Conservation (phyloP, 2,888 invertebrate genomes). For the Pyrrhosoma nymphula region DNA sequence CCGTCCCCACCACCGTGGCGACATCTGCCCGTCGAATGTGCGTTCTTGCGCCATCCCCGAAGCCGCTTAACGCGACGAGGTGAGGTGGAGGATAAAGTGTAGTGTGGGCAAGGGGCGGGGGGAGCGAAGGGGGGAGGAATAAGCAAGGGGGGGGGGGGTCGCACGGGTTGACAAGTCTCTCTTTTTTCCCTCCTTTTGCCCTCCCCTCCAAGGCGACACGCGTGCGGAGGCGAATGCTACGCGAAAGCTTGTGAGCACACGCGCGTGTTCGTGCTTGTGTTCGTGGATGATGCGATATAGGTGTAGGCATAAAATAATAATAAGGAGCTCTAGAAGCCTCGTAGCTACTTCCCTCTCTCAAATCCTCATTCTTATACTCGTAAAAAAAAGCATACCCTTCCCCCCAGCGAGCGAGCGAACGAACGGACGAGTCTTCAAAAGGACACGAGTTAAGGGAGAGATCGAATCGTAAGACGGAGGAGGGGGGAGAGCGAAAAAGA, state of each 20-base stretch:
- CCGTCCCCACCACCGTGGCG: not conserved
- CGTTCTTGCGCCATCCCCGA: not conserved
- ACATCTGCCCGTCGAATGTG: constrained; percentile 1
- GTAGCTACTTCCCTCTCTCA: not conserved
- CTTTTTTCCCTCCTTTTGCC: not conserved
- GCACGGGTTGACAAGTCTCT: not conserved
- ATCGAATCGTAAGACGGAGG: not conserved
- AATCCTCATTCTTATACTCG: not conserved
- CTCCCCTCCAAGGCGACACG: not conserved
- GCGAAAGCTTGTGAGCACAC: not conserved
- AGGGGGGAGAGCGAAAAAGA: not conserved
- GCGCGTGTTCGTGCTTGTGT: not conserved
- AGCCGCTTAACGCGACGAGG: not conserved
- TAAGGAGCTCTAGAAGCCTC: not conserved
- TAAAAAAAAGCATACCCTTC: not conserved
- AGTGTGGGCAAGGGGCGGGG: not conserved
- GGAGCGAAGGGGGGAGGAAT: not conserved
- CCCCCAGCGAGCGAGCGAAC: not conserved
- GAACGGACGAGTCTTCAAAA: not conserved
- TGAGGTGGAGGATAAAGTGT: not conserved
- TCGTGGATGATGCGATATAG: not conserved
- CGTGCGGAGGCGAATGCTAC: not conserved
- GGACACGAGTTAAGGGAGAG: not conserved
- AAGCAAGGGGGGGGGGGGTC: not conserved
- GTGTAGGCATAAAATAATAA: not conserved